Percentiles rank a stretch among this genome's conserved stretches.
Evolutionary conservation across 2,113 vertebrate genomes (phyloP).

Genomic region (Vombatus ursinus): DNA sequence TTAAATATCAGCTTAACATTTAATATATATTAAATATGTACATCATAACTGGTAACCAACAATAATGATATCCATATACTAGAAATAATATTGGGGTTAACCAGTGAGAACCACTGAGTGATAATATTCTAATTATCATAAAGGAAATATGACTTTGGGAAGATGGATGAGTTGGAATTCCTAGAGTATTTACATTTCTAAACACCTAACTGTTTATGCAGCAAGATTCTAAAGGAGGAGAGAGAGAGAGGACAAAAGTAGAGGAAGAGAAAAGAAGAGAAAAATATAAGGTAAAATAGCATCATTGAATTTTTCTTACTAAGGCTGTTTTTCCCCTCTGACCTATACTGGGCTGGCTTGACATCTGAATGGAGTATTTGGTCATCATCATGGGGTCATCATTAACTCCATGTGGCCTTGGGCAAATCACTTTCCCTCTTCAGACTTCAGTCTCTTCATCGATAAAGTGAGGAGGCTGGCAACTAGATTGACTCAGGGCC

Average conservation of each 20-base stretch:
- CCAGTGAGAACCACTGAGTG: not conserved
- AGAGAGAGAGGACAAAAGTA: not conserved
- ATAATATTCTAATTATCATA: conserved; percentile 36
- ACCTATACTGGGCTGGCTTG: not conserved
- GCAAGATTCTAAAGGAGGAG: not conserved
- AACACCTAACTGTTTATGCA: conserved; percentile 10
- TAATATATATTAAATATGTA: not conserved
- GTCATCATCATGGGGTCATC: not conserved
- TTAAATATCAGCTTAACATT: conserved; percentile 18
- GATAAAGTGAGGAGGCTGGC: not conserved
- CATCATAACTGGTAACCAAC: conserved; percentile 15
- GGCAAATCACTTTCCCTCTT: not conserved
- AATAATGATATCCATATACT: not conserved
- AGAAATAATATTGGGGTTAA: conserved; percentile 13
- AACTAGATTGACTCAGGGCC: not conserved
- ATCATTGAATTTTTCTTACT: conserved; percentile 30
- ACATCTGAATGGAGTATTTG: conserved; percentile 17
- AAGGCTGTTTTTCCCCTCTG: conserved; percentile 12
- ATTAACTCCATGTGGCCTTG: not conserved
- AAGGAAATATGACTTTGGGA: conserved; percentile 39
- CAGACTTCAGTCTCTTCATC: not conserved
- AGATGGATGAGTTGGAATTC: conserved; percentile 17
- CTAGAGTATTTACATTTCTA: conserved; percentile 29
- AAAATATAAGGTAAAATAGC: not conserved
- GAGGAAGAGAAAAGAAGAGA: not conserved